These are phyloP conservation scores for Corythucha ciliata DNA, from an alignment of 2,888 invertebrate genomes.

Conservation along the genomic window DNA sequence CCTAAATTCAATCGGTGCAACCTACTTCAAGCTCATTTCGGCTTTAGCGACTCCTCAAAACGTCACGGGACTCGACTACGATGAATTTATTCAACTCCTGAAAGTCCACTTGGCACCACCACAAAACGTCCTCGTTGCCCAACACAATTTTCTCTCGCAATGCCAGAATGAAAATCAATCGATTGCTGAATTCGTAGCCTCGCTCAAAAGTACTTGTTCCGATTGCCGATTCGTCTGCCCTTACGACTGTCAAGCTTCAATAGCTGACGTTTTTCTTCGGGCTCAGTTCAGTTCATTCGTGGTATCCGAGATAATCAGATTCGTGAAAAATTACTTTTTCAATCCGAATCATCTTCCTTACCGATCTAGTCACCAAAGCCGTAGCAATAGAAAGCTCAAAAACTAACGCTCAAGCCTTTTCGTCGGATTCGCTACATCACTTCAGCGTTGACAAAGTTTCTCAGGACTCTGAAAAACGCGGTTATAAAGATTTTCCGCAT, in stretches of 20 bases:
- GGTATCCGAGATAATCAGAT: background rate
- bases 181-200: conserved; percentile 16
- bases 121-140: conserved; percentile 1
- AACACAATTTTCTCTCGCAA: conserved; percentile 10
- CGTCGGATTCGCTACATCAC: too few relatives aligned
- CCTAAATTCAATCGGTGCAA: too few relatives aligned
- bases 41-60: too few relatives aligned
- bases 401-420: background rate
- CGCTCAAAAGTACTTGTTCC: background rate
- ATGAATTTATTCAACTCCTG: background rate
- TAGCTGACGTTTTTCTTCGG: conserved; percentile 10
- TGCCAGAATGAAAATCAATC: conserved; percentile 5
- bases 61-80: too few relatives aligned
- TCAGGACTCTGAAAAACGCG: too few relatives aligned
- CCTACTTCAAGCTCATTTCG: too few relatives aligned
- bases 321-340: conserved; percentile 2
- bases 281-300: conserved; percentile 19
- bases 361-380: conserved; percentile 6
- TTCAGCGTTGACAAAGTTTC: too few relatives aligned
- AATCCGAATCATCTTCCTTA: background rate
- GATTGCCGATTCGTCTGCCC: conserved; percentile 15
- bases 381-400: conserved; percentile 8
- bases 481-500: too few relatives aligned
- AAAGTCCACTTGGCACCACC: conserved; percentile 13
- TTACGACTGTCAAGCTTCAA: conserved; percentile 10